phyloP scores from a whole-genome alignment of 2,888 invertebrate species.

The Eremobia ochroleuca region DNA sequence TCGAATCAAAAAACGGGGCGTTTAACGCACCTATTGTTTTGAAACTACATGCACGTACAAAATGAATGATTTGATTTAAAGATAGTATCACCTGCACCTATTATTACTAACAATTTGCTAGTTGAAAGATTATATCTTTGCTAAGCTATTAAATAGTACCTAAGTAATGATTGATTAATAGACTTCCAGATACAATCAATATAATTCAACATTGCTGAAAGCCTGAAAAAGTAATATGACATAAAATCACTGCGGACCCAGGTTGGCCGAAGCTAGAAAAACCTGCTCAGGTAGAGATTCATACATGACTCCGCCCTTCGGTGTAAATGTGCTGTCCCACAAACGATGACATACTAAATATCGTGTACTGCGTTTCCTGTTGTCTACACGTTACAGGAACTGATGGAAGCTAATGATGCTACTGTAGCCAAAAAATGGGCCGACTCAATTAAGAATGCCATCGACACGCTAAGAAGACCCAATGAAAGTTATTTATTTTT shows the following conservation, averaged over 20 bases:
- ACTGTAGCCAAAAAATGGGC: not conserved
- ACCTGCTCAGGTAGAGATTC: not conserved
- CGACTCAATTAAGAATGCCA: not conserved
- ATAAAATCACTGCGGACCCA: not conserved
- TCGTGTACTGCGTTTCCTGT: not conserved
- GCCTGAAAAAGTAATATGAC: not conserved
- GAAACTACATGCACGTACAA: conserved; percentile 14
- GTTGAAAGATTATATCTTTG: conserved; percentile 28
- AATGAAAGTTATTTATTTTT: not conserved
- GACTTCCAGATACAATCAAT: not conserved
- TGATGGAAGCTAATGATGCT: not conserved
- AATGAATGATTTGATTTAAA: conserved; percentile 28
- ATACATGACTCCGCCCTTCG: not conserved
- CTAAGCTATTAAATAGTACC: conserved; percentile 13
- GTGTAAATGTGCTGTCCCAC: not conserved
- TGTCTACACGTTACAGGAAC: not conserved
- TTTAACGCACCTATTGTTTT: conserved; percentile 36
- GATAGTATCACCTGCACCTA: conserved; percentile 21
- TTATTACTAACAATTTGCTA: conserved; percentile 20
- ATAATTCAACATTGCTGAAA: not conserved
- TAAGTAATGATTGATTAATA: conserved; percentile 25
- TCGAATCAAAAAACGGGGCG: not conserved
- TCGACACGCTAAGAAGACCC: not conserved
- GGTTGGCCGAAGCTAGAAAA: too few relatives aligned
- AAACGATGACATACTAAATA: not conserved